Conservation (phyloP, 2,797 vertebrate genomes). For the Phyllotis vaccarum region DNA sequence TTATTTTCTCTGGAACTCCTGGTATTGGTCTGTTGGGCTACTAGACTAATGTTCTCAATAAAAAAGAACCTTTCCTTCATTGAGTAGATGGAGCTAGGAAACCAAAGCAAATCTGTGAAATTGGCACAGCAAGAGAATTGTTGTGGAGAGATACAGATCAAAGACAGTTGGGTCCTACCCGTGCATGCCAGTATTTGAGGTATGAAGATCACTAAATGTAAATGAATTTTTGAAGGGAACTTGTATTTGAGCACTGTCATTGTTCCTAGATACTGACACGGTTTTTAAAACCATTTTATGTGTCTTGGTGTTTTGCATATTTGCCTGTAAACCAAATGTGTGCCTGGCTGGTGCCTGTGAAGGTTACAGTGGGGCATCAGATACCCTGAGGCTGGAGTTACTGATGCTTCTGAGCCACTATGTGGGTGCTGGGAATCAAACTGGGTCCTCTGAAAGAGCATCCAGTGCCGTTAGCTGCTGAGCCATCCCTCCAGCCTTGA, state of each 20-base stretch:
- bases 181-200: neutral
- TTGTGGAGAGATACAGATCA: neutral
- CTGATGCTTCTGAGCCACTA: neutral
- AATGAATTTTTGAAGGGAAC: neutral
- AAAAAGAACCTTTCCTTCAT: neutral
- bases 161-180: neutral
- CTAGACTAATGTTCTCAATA: neutral
- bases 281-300: neutral
- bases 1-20: neutral
- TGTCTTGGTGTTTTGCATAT: neutral
- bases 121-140: neutral
- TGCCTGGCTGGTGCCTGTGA: neutral
- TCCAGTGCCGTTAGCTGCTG: neutral
- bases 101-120: neutral
- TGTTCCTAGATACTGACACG: neutral
- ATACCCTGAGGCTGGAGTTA: neutral
- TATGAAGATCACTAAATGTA: no score
- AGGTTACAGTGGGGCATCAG: neutral
- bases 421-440: no score
- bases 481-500: neutral
- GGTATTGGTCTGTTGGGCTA: neutral
- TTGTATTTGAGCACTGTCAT: neutral
- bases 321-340: neutral
- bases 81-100: neutral
- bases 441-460: neutral